Conservation (phyloP, 2,888 invertebrate species). For the Sicus ferrugineus region DNA sequence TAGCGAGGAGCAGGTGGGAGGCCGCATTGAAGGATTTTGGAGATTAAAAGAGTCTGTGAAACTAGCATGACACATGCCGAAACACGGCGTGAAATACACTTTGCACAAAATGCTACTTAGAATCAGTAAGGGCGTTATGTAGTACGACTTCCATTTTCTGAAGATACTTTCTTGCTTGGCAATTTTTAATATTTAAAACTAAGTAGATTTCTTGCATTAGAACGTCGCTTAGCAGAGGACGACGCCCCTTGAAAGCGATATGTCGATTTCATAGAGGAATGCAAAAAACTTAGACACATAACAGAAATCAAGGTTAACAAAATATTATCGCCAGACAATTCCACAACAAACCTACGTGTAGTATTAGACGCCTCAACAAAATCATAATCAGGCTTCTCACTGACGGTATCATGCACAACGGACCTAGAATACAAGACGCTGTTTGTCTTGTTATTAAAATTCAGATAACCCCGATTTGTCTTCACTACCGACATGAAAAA, state of each 20-base stretch:
- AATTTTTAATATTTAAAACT: background rate
- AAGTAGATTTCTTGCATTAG: background rate
- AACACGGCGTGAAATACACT: background rate
- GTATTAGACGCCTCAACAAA: too few species aligned
- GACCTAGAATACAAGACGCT: background rate
- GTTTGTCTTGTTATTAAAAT: background rate
- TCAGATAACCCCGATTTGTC: background rate
- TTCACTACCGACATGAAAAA: background rate
- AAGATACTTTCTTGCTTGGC: background rate
- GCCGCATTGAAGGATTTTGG: background rate
- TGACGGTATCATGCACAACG: background rate
- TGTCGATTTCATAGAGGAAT: background rate
- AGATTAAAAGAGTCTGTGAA: background rate
- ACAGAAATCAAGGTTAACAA: background rate
- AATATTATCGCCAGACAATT: background rate
- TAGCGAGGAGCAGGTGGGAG: background rate
- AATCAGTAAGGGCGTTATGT: background rate
- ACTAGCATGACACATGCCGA: background rate
- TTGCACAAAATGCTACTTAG: background rate
- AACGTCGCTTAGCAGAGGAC: too few species aligned
- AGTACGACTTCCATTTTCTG: background rate
- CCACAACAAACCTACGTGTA: background rate
- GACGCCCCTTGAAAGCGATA: too few species aligned
- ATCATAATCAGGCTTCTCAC: too few species aligned
- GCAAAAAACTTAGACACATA: background rate